A percentile compares a stretch with the other conserved stretches of the same genome.
Evolutionary conservation across 2,888 invertebrate genomes (phyloP).

Genomic region (Bhutanitis thaidina): DNA sequence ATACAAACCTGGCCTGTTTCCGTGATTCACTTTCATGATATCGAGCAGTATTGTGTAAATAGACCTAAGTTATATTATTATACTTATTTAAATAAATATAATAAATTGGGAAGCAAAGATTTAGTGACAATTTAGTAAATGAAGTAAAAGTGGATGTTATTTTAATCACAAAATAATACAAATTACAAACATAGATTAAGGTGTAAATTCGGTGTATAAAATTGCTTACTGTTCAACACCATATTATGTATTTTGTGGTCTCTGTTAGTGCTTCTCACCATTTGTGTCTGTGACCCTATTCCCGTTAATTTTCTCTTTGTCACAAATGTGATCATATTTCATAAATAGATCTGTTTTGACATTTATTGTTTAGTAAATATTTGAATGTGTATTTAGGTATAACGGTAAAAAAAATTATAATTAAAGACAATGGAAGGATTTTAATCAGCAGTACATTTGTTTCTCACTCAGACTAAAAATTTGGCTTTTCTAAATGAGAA

Average conservation of each 20-base stretch:
- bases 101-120: constrained; percentile 43
- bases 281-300: constrained; percentile 42
- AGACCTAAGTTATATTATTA: constrained; percentile 49
- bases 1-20: constrained; percentile 38
- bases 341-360: constrained; percentile 52
- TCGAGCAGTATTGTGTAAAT: constrained; percentile 74
- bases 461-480: neutral
- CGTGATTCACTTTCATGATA: constrained; percentile 50
- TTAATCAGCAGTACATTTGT: constrained; percentile 11
- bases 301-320: constrained; percentile 49
- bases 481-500: neutral
- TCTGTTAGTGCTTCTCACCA: constrained; percentile 38
- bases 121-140: constrained; percentile 49
- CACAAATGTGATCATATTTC: constrained; percentile 51
- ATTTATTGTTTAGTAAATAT: constrained; percentile 39
- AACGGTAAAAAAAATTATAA: constrained; percentile 31
- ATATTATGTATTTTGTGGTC: constrained; percentile 40
- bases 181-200: constrained; percentile 39
- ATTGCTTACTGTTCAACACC: constrained; percentile 35
- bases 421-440: constrained; percentile 20
- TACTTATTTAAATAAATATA: constrained; percentile 51
- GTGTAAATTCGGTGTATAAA: constrained; percentile 62
- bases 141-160: constrained; percentile 46
- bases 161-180: constrained; percentile 42
- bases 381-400: constrained; percentile 38